Percentiles rank a stretch among this genome's conserved stretches.
These are phyloP conservation scores for Spicauda simplicius DNA, from an alignment of 2,888 invertebrate genomes.

Conservation along the genomic window DNA sequence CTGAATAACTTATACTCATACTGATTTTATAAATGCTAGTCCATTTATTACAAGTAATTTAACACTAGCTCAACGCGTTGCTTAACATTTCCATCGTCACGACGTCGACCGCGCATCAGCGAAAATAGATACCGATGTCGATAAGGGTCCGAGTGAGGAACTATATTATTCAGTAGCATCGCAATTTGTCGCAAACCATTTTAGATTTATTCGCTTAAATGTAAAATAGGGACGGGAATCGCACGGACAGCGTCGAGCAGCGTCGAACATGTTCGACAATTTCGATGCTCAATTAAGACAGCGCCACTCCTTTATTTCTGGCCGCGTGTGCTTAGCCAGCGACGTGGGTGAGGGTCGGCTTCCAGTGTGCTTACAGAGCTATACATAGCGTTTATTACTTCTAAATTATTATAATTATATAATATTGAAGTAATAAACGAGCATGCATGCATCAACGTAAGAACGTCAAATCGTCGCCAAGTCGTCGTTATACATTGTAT, in stretches of 20 bases:
- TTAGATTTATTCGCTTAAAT: not conserved
- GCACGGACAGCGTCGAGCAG: slow-evolving; percentile 8
- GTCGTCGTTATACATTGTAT: no score
- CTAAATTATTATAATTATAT: no score
- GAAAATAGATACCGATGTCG: slow-evolving; percentile 17
- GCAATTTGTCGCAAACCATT: not conserved
- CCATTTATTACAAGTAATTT: no score
- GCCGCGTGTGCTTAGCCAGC: slow-evolving; percentile 44
- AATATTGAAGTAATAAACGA: no score
- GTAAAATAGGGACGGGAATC: slow-evolving; percentile 20
- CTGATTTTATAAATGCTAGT: no score
- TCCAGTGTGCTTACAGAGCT: slow-evolving; percentile 9
- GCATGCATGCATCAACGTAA: no score
- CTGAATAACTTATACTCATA: no score
- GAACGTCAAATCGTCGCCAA: no score
- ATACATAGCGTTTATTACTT: no score
- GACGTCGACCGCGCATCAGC: not conserved
- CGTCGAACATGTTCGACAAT: slow-evolving; percentile 35
- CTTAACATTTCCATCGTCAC: not conserved
- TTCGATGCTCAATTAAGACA: slow-evolving; percentile 65
- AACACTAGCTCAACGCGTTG: not conserved
- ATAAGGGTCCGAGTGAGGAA: slow-evolving; percentile 18
- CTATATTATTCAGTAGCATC: slow-evolving; percentile 25
- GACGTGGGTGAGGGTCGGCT: slow-evolving; percentile 48
- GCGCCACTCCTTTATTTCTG: slow-evolving; percentile 36